Conservation (phyloP, 2,113 vertebrate species). For the Lasiurus borealis region DNA sequence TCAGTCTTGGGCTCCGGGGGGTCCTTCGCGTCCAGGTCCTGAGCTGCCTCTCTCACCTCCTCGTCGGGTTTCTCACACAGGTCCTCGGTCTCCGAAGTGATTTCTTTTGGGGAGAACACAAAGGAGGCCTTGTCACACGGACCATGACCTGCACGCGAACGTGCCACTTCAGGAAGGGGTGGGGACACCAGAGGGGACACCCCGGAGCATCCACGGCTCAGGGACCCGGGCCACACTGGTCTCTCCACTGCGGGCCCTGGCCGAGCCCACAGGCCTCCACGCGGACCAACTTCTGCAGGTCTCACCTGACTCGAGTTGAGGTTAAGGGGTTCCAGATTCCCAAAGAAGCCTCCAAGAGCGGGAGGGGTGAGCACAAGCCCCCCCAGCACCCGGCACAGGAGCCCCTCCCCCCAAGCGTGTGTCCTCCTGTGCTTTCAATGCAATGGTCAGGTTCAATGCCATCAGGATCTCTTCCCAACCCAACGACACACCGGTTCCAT, state of each 20-base stretch:
- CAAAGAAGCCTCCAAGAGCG: neutral
- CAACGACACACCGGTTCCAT: no score
- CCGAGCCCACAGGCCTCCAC: rapidly evolving
- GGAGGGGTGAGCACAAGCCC: neutral
- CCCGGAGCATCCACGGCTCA: rapidly evolving
- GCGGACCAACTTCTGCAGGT: neutral
- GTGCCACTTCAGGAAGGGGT: rapidly evolving
- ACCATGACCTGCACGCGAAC: neutral
- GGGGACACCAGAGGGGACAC: neutral
- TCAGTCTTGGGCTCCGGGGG: constrained; percentile 70
- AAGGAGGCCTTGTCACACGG: neutral
- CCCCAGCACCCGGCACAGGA: rapidly evolving
- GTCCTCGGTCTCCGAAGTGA: constrained; percentile 96
- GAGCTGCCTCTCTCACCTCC: constrained; percentile 87
- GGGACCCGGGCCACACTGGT: rapidly evolving
- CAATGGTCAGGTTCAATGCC: rapidly evolving
- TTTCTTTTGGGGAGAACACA: constrained; percentile 87
- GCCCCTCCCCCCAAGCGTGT: neutral
- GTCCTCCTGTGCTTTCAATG: rapidly evolving
- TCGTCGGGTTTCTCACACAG: constrained; percentile 95
- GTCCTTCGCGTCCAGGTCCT: constrained; percentile 69
- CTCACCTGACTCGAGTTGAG: neutral
- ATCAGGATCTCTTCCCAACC: neutral
- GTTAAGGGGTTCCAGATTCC: rapidly evolving
- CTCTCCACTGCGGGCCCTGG: rapidly evolving